These are phyloP conservation scores for Drosophila truncata DNA, from an alignment of 1,140 invertebrate genomes.

Conservation along the genomic window DNA sequence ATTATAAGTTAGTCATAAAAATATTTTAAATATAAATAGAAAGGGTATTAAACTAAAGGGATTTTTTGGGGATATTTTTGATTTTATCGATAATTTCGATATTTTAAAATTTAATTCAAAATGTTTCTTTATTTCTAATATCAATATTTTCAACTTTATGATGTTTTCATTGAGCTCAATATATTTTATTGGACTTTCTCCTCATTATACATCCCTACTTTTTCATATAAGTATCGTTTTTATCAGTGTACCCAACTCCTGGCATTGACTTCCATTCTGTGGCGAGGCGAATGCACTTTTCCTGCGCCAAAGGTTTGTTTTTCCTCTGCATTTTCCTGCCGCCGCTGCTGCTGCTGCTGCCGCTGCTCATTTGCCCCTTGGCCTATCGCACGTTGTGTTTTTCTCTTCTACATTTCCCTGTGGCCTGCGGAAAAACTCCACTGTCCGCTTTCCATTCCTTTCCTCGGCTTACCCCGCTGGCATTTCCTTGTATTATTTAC, in stretches of 20 bases:
- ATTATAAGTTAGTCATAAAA: no score
- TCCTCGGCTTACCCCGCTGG: slow-evolving; percentile 16
- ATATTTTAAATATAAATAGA: no score
- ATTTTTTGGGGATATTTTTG: no score
- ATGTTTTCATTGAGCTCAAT: not conserved
- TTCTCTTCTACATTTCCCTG: slow-evolving; percentile 20
- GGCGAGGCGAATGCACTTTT: slow-evolving; percentile 76
- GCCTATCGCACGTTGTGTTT: slow-evolving; percentile 51
- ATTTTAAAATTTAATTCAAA: no score
- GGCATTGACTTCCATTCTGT: slow-evolving; percentile 29
- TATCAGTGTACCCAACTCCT: slow-evolving; percentile 41
- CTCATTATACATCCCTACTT: not conserved
- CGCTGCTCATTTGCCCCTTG: slow-evolving; percentile 23
- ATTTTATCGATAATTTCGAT: no score
- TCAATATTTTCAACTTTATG: no score
- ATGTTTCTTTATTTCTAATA: no score
- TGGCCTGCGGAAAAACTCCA: slow-evolving; percentile 29
- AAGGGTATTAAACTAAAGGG: no score
- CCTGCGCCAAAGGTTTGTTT: slow-evolving; percentile 69
- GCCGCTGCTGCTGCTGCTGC: slow-evolving; percentile 6
- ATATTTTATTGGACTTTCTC: not conserved
- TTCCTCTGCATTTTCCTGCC: slow-evolving; percentile 46
- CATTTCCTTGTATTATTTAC: slow-evolving; percentile 66
- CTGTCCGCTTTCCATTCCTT: not conserved
- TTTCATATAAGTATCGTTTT: not conserved